phyloP scores from a whole-genome alignment of 2,113 vertebrate species.

The Nansenia antarctica region DNA sequence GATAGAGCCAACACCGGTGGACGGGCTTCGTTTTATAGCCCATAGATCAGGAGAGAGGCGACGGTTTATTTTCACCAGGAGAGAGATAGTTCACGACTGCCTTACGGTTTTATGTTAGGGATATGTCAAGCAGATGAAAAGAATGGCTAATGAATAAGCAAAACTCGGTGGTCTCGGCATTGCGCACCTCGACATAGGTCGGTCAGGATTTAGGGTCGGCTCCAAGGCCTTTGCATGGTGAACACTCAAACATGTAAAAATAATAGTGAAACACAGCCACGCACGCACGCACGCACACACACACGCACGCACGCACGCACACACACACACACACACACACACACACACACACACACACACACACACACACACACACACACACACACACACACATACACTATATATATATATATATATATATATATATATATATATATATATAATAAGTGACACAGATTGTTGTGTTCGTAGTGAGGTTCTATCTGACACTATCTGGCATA shows the following conservation, averaged over 20 bases:
- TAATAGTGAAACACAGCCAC: background rate
- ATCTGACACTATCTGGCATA: too few species aligned
- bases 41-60: conserved; percentile 85
- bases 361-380: conserved; percentile 1
- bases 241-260: conserved; percentile 63
- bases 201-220: background rate
- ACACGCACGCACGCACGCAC: background rate
- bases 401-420: too few species aligned
- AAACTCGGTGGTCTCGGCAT: conserved; percentile 1
- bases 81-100: conserved; percentile 89
- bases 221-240: background rate
- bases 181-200: background rate
- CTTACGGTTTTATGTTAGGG: conserved; percentile 89
- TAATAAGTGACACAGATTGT: too few species aligned
- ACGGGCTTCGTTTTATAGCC: conserved; percentile 86
- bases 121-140: conserved; percentile 85
- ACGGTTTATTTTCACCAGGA: conserved; percentile 87
- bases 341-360: background rate
- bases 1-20: conserved; percentile 82
- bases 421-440: too few species aligned
- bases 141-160: conserved; percentile 1
- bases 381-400: background rate
- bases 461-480: too few species aligned
- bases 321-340: background rate
- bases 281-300: too few species aligned